phyloP scores from a whole-genome alignment of 2,797 vertebrate genomes.

The Myotis findleyi region DNA sequence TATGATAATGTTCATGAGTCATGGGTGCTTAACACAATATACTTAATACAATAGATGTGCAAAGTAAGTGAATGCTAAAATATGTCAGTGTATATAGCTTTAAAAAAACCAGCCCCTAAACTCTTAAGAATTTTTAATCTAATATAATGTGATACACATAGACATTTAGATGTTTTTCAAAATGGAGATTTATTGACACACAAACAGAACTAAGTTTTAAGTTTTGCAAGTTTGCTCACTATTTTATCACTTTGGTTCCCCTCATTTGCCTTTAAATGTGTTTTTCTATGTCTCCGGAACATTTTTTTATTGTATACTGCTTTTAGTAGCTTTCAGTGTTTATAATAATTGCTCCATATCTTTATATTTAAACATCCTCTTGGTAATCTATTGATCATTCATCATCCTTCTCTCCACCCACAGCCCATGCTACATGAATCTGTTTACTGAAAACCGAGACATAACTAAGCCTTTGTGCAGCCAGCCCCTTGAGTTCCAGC shows the following conservation, averaged over 20 bases:
- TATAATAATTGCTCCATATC: neutral
- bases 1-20: neutral
- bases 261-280: slow-evolving; percentile 41
- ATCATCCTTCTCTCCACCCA: neutral
- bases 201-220: neutral
- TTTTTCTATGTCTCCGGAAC: neutral
- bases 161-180: neutral
- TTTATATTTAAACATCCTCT: slow-evolving; percentile 3
- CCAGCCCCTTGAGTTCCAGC: neutral
- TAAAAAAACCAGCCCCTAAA: slow-evolving; percentile 17
- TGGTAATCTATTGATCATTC: neutral
- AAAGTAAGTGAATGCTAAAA: neutral
- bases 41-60: neutral
- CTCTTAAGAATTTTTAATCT: slow-evolving; percentile 11
- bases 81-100: neutral
- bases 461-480: neutral
- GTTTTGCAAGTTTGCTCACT: neutral
- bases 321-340: slow-evolving; percentile 9
- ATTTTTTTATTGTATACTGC: neutral
- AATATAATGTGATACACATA: neutral
- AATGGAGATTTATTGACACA: neutral
- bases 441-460: neutral
- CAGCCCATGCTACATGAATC: neutral
- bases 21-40: neutral
- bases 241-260: slow-evolving; percentile 2